Percentiles rank a stretch among this genome's conserved stretches.
These are phyloP conservation scores for Gobius niger DNA, from an alignment of 2,113 vertebrate genomes.

Conservation along the genomic window DNA sequence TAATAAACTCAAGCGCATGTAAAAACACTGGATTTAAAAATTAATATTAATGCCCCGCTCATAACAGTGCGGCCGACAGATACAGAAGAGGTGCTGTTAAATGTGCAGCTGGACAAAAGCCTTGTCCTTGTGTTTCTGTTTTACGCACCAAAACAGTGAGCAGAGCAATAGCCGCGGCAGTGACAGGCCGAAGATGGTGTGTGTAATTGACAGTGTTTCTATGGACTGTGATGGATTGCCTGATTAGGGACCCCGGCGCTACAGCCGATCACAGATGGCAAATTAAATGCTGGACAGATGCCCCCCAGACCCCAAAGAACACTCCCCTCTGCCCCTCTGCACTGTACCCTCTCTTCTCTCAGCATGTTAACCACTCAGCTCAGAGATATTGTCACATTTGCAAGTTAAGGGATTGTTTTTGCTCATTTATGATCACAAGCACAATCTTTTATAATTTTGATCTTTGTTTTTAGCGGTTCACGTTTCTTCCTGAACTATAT, in stretches of 20 bases:
- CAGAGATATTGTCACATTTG: background rate
- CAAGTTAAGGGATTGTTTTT: too few relatives aligned
- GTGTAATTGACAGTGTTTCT: constrained; percentile 83
- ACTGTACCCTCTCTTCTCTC: constrained; percentile 29
- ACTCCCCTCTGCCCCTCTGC: constrained; percentile 34
- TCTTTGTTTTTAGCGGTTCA: too few relatives aligned
- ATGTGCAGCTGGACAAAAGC: constrained; percentile 17
- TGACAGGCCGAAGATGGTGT: constrained; percentile 70
- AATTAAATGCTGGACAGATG: constrained; percentile 74
- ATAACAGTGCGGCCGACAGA: constrained; percentile 13
- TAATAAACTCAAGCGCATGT: constrained; percentile 45
- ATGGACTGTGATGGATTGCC: constrained; percentile 87
- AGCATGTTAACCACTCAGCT: constrained; percentile 14
- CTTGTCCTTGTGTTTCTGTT: background rate
- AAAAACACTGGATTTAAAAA: constrained; percentile 43
- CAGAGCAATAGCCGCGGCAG: constrained; percentile 42
- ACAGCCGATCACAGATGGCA: constrained; percentile 77
- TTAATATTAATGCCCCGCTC: constrained; percentile 48
- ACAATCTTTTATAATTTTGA: too few relatives aligned
- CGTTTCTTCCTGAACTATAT: too few relatives aligned
- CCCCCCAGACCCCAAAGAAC: constrained; percentile 31
- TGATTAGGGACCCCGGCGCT: constrained; percentile 80
- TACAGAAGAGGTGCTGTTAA: constrained; percentile 13
- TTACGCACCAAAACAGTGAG: constrained; percentile 2
- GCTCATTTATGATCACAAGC: too few relatives aligned